A percentile compares a stretch with the other conserved stretches of the same genome.
phyloP scores from a whole-genome alignment of 2,113 vertebrate genomes.

The Piaya cayana region DNA sequence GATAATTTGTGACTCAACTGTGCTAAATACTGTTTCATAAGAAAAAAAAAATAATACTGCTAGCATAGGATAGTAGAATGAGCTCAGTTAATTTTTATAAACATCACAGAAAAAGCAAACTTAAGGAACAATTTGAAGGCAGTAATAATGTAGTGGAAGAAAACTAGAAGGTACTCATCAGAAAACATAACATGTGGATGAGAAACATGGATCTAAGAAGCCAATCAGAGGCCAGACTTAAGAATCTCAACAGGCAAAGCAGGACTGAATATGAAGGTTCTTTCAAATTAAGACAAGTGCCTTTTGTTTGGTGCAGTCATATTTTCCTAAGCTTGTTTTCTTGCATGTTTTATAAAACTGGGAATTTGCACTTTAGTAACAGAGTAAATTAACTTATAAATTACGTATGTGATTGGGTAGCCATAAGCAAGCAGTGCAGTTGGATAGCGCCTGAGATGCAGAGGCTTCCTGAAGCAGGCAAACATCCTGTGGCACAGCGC shows the following conservation, averaged over 20 bases:
- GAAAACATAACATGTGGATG: not conserved
- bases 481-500: not conserved
- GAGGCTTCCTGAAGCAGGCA: not conserved
- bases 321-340: not conserved
- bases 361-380: not conserved
- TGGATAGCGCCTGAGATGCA: accelerated
- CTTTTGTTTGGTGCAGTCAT: not conserved
- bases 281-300: not conserved
- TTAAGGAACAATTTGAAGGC: not conserved
- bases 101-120: not conserved
- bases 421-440: not conserved
- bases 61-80: not conserved
- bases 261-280: not conserved
- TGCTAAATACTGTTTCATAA: not conserved
- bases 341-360: not conserved
- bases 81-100: not conserved
- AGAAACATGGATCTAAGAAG: not conserved
- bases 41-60: not conserved
- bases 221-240: not conserved
- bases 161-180: not conserved
- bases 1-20: not conserved
- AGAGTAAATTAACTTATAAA: not conserved
- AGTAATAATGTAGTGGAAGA: not conserved
- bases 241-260: not conserved
- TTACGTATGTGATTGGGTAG: not conserved